These are phyloP conservation scores for Drosophila littoralis DNA, from an alignment of 1,140 invertebrate species.

Conservation along the genomic window DNA sequence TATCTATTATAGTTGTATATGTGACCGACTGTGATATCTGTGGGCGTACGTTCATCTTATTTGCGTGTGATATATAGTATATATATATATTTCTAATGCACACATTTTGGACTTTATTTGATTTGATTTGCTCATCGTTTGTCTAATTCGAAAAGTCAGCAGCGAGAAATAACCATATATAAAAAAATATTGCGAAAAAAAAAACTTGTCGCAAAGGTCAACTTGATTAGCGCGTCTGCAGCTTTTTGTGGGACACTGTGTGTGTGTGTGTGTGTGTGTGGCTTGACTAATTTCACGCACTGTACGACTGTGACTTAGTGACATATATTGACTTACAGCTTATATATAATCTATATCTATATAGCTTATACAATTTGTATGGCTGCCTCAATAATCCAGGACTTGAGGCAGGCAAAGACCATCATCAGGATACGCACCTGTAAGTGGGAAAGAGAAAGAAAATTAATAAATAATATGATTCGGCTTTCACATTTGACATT, in stretches of 20 bases:
- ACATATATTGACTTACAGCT: slow-evolving; percentile 28
- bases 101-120: slow-evolving; percentile 36
- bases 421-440: slow-evolving; percentile 67
- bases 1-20: neutral
- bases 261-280: neutral
- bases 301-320: slow-evolving; percentile 3
- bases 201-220: slow-evolving; percentile 69
- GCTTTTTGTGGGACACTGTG: slow-evolving; percentile 1
- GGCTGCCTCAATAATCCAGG: slow-evolving; percentile 83
- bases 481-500: slow-evolving; percentile 49
- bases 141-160: slow-evolving; percentile 47
- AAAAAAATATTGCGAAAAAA: slow-evolving; percentile 24
- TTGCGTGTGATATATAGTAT: slow-evolving; percentile 9
- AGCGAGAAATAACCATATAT: slow-evolving; percentile 1
- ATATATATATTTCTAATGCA: slow-evolving; percentile 14
- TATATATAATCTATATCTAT: slow-evolving; percentile 32
- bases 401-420: slow-evolving; percentile 76
- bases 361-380: slow-evolving; percentile 18
- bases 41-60: slow-evolving; percentile 11
- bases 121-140: slow-evolving; percentile 44
- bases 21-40: neutral
- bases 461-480: slow-evolving; percentile 6
- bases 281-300: slow-evolving; percentile 22
- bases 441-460: slow-evolving; percentile 37
- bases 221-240: slow-evolving; percentile 66